These are phyloP conservation scores for Heliconius aoede DNA, from an alignment of 2,888 invertebrate genomes.

Conservation along the genomic window DNA sequence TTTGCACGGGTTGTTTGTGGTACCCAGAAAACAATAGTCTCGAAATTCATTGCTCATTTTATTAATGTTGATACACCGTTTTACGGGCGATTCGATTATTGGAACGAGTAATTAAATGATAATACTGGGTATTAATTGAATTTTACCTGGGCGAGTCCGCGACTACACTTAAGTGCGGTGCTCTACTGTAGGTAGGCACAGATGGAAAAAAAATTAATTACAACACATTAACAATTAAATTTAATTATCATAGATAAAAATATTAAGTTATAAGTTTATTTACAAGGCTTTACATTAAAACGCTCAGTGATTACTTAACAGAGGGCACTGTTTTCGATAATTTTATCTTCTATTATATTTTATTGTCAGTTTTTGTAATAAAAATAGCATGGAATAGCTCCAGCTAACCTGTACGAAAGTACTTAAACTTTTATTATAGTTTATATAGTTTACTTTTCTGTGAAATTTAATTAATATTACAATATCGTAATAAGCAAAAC, in stretches of 20 bases:
- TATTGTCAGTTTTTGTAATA: constrained; percentile 13
- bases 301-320: neutral
- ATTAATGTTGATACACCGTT: constrained; percentile 83
- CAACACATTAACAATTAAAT: constrained; percentile 28
- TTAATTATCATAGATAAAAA: constrained; percentile 22
- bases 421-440: constrained; percentile 13
- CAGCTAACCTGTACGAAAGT: neutral
- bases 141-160: constrained; percentile 72
- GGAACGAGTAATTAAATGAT: constrained; percentile 83
- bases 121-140: constrained; percentile 82
- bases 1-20: constrained; percentile 82
- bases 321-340: neutral
- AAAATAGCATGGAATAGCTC: neutral
- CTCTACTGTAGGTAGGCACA: constrained; percentile 51
- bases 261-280: no score
- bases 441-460: constrained; percentile 20
- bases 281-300: neutral
- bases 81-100: constrained; percentile 83
- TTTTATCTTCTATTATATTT: neutral
- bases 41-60: constrained; percentile 84
- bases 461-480: constrained; percentile 15
- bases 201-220: constrained; percentile 45
- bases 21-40: constrained; percentile 83
- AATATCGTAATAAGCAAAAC: neutral
- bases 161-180: constrained; percentile 62